Conservation (phyloP, 2,888 invertebrate genomes). For the Apocheima hispidaria region DNA sequence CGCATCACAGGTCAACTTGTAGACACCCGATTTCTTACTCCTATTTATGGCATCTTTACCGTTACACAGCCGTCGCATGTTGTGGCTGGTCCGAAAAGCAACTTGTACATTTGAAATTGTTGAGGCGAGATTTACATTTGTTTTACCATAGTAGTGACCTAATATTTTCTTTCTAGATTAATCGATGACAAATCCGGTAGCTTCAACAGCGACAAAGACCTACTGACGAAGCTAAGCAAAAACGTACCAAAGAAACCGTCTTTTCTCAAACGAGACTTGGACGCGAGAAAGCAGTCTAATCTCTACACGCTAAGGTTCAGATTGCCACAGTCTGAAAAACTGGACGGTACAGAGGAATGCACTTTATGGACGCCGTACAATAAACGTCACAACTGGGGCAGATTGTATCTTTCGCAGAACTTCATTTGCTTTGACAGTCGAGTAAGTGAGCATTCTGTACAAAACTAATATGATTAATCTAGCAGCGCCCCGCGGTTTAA, state of each 20-base stretch:
- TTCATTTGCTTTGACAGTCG: slow-evolving; percentile 98
- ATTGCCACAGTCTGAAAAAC: slow-evolving; percentile 95
- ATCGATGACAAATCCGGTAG: slow-evolving; percentile 95
- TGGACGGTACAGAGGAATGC: slow-evolving; percentile 97
- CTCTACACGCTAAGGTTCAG: slow-evolving; percentile 94
- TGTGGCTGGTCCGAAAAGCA: too few species aligned
- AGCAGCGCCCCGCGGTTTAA: too few species aligned
- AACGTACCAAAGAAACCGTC: slow-evolving; percentile 96
- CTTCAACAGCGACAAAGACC: slow-evolving; percentile 95
- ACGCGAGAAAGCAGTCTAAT: slow-evolving; percentile 97
- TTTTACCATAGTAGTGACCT: not conserved
- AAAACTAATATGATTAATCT: not conserved
- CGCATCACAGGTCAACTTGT: too few species aligned
- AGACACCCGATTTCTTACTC: too few species aligned
- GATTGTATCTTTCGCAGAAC: slow-evolving; percentile 96
- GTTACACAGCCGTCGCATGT: too few species aligned
- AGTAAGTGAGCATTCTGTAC: slow-evolving; percentile 83
- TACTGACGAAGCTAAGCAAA: slow-evolving; percentile 93
- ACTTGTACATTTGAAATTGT: too few species aligned
- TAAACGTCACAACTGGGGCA: slow-evolving; percentile 94
- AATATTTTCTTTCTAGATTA: slow-evolving; percentile 86
- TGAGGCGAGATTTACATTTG: too few species aligned
- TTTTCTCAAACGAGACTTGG: slow-evolving; percentile 96
- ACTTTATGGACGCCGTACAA: slow-evolving; percentile 98
- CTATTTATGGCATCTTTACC: too few species aligned